Evolutionary conservation across 37 sponge, comb jelly and placozoan genomes (phyloP), one percentile per base, ranked within the genome.

Genomic region (Hexactinellida sp.): DNA sequence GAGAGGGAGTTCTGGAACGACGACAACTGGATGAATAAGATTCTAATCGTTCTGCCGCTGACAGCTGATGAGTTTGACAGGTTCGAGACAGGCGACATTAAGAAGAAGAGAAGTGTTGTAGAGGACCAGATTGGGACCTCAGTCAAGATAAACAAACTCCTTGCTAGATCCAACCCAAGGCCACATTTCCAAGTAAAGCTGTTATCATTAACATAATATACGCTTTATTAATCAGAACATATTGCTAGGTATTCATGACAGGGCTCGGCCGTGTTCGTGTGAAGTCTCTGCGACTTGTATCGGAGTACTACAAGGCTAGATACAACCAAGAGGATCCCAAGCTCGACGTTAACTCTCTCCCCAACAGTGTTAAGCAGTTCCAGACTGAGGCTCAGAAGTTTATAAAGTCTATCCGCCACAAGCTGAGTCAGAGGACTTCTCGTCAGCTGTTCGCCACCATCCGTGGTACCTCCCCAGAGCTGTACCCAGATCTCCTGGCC

Each of bases 11-110:
- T 25, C 13, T 63, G 76, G 76, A 63, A 63, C 13, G 76, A 63
- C 13, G 76, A 63, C 34, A 63, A 63, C 34, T 63, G 76, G 76
- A 63, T 63, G 76, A 63, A n/a, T 63, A 63, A 63, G 34, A n/a
- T 63, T 3, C 30, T 63, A 28, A 63, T 63, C 13, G 76, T 63
- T 10, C 30, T 63, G 34, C 76, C 76, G 5, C 76, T 63, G 28
- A 63, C 76, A 25, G 28, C 76, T n/a, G 76, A 63, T 10, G 76
- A 63, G 76, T 63, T 63, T n/a, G 76, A 63, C 30, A 10, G 76
- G 76, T 63, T 63, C 76, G 32, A 10, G 34, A 63, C 21, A n/a
- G 25, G 32, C 3, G 76, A 63, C 30, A 63, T 63, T 7, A 63
- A 63, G 30, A 10, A 63, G 76, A 63, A 63, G 76, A 63, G 30